Evolutionary conservation across 2,888 invertebrate genomes (phyloP).

Genomic region (Dioctria linearis): DNA sequence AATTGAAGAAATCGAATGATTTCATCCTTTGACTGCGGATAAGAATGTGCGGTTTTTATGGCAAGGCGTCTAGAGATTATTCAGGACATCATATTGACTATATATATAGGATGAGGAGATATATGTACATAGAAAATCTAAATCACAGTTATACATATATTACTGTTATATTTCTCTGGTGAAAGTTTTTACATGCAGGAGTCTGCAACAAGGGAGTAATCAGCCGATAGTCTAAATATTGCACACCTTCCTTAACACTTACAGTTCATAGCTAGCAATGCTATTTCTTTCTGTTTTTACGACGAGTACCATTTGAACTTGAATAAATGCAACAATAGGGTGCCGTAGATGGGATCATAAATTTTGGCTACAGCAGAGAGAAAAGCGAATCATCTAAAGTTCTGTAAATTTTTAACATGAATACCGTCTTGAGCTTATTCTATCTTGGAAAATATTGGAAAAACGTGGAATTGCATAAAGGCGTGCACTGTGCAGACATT

Average conservation of each 20-base stretch:
- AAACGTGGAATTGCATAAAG: slow-evolving; percentile 6
- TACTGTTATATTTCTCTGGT: neutral
- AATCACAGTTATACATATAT: neutral
- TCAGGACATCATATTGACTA: neutral
- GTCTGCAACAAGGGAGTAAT: neutral
- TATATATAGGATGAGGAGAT: neutral
- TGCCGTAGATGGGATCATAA: neutral
- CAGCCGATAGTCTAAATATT: slow-evolving; percentile 2
- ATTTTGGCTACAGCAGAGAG: neutral
- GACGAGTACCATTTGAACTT: neutral
- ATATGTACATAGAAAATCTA: no score
- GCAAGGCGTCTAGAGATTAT: slow-evolving; percentile 10
- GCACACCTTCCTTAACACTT: neutral
- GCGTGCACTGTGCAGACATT: neutral
- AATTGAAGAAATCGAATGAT: slow-evolving; percentile 45
- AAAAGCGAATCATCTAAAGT: neutral
- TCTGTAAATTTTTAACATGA: slow-evolving; percentile 2
- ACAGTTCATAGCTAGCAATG: neutral
- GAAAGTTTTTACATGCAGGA: neutral
- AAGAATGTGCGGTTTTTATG: slow-evolving; percentile 37
- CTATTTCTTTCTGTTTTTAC: neutral
- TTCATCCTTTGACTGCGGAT: slow-evolving; percentile 37
- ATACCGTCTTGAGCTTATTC: neutral
- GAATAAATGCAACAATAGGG: neutral
- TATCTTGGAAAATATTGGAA: neutral